phyloP scores from a whole-genome alignment of 1,140 invertebrate genomes.

The Cardiocondyla obscurior region DNA sequence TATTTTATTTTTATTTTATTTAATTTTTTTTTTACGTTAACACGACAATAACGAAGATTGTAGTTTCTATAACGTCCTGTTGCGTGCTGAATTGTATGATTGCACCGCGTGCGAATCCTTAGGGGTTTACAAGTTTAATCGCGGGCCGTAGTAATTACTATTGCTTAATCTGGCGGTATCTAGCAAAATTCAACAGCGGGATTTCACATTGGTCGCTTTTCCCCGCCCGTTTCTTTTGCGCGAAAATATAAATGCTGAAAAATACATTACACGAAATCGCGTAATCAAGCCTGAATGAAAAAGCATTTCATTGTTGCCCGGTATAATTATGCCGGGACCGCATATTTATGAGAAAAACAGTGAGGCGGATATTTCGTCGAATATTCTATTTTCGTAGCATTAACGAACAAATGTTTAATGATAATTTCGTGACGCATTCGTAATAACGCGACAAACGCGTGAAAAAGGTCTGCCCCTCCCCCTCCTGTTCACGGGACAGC shows the following conservation, averaged over 20 bases:
- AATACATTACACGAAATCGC: constrained; percentile 45
- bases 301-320: constrained; percentile 31
- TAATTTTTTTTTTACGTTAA: not conserved
- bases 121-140: not conserved
- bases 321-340: constrained; percentile 35
- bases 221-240: not conserved
- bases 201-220: not conserved
- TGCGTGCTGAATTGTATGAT: not conserved
- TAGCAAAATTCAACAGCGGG: not conserved
- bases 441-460: constrained; percentile 23
- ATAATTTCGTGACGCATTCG: constrained; percentile 40
- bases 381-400: constrained; percentile 51
- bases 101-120: not conserved
- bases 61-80: not conserved
- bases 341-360: constrained; percentile 54
- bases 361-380: constrained; percentile 48
- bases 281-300: constrained; percentile 43
- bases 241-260: constrained; percentile 20
- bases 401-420: constrained; percentile 35
- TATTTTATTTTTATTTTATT: too few species aligned
- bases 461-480: not conserved
- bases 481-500: too few species aligned
- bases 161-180: not conserved
- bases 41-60: not conserved
- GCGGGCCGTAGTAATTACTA: not conserved